A percentile compares a stretch with the other conserved stretches of the same genome.
Conservation (phyloP, 2,113 vertebrate species). For the Malurus elegans region DNA sequence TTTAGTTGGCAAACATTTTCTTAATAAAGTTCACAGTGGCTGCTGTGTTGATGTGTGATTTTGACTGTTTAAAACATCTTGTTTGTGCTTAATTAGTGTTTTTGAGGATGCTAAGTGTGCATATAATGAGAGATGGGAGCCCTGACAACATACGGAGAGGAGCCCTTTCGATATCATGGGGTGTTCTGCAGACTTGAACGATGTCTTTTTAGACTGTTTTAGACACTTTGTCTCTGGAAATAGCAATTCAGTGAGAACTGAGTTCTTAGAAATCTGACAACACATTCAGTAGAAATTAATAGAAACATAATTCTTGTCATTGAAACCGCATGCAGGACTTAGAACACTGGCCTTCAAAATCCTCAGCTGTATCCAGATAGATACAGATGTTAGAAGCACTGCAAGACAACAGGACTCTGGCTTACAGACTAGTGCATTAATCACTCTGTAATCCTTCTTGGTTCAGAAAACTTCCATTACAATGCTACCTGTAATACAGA, state of each 20-base stretch:
- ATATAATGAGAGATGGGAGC: neutral
- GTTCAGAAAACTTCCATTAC: neutral
- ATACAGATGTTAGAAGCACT: neutral
- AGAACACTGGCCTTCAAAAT: neutral
- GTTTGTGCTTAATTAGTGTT: neutral
- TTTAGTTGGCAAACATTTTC: constrained; percentile 27
- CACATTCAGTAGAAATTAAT: neutral
- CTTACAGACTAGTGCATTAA: neutral
- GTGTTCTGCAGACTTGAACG: neutral
- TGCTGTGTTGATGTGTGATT: constrained; percentile 43
- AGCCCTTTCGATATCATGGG: neutral
- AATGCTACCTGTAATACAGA: neutral
- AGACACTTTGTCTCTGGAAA: neutral
- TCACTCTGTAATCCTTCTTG: neutral
- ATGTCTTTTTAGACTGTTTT: neutral
- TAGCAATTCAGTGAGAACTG: neutral
- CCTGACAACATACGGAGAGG: neutral
- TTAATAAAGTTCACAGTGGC: constrained; percentile 53
- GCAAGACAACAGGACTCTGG: neutral
- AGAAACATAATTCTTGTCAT: neutral
- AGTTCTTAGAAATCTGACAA: neutral
- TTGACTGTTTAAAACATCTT: neutral
- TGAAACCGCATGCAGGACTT: neutral
- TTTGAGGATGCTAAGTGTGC: neutral
- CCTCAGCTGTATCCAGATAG: neutral